Evolutionary conservation across 2,113 vertebrate genomes (phyloP).

Genomic region (Paracanthobrama guichenoti): DNA sequence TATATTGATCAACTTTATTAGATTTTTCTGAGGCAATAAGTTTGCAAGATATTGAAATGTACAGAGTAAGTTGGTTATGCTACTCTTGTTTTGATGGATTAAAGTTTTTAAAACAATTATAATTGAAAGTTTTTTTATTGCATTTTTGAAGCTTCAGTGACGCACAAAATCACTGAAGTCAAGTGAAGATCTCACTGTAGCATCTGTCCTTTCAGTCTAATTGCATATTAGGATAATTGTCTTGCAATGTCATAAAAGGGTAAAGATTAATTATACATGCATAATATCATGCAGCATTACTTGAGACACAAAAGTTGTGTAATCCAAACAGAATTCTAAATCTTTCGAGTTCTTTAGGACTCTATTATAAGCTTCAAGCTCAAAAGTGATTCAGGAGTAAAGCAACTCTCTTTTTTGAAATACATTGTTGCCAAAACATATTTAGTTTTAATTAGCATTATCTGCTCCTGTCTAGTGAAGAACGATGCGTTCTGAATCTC

Average conservation of each 20-base stretch:
- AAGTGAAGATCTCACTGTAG: neutral
- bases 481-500: conserved; percentile 47
- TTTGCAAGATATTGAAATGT: too few relatives aligned
- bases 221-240: neutral
- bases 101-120: neutral
- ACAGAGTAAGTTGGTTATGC: neutral
- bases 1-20: too few relatives aligned
- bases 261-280: conserved; percentile 44
- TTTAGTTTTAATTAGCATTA: conserved; percentile 69
- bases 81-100: neutral
- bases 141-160: too few relatives aligned
- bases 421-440: neutral
- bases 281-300: conserved; percentile 56
- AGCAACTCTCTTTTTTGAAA: neutral
- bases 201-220: conserved; percentile 7
- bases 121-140: too few relatives aligned
- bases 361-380: conserved; percentile 53
- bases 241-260: neutral
- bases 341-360: conserved; percentile 56
- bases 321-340: conserved; percentile 55
- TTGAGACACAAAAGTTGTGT: conserved; percentile 60
- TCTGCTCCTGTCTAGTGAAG: conserved; percentile 45
- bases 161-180: neutral
- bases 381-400: conserved; percentile 4
- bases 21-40: too few relatives aligned